A percentile compares a stretch with the other conserved stretches of the same genome.
phyloP scores from a whole-genome alignment of 2,113 vertebrate genomes.

The Leptocoma aspasia region DNA sequence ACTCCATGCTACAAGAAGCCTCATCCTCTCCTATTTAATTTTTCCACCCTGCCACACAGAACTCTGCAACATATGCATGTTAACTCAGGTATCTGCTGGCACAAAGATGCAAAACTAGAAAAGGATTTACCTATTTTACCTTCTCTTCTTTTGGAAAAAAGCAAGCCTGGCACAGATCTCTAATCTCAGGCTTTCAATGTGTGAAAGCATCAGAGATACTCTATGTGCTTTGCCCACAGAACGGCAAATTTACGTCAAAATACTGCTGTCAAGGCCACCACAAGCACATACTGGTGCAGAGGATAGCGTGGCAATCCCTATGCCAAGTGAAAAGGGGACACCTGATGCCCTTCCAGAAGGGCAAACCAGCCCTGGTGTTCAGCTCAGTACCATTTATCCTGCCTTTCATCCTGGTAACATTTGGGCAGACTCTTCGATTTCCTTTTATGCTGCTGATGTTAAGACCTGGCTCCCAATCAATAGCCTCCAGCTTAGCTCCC shows the following conservation, averaged over 20 bases:
- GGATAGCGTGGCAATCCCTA: fast-evolving
- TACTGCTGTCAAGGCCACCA: not conserved
- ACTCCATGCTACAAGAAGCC: not conserved
- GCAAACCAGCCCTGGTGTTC: not conserved
- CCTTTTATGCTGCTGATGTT: not conserved
- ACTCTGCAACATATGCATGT: not conserved
- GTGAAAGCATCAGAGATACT: not conserved
- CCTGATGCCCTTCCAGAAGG: not conserved
- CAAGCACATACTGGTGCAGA: fast-evolving
- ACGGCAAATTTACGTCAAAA: not conserved
- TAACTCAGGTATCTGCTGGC: not conserved
- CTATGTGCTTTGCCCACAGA: not conserved
- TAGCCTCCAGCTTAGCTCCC: not conserved
- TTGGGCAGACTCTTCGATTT: constrained; percentile 3
- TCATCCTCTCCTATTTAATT: not conserved
- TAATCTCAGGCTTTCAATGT: not conserved
- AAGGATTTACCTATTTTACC: not conserved
- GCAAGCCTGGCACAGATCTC: not conserved
- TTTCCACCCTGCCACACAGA: not conserved
- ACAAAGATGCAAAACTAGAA: not conserved
- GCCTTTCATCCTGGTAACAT: not conserved
- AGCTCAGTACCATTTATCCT: not conserved
- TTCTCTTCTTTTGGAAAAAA: not conserved
- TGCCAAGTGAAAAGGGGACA: not conserved
- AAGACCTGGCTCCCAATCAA: constrained; percentile 25